Percentiles rank a stretch among this genome's conserved stretches.
Conservation (phyloP, 35 echinoderm and acorn worm species). For the Acanthaster planci region DNA sequence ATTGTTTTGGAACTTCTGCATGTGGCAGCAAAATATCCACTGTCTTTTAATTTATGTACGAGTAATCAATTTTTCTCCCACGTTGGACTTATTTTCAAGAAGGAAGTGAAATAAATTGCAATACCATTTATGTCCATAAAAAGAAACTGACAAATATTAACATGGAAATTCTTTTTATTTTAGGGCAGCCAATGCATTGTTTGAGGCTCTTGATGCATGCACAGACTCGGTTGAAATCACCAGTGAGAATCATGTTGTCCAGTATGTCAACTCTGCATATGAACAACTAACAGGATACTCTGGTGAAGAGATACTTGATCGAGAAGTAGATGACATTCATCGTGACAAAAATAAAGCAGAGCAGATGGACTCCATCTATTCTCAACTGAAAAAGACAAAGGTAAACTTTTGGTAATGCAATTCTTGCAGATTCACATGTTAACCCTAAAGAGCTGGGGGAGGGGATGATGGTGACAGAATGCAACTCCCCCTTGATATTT, state of each 20-base stretch:
- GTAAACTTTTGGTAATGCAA: conserved; percentile 48
- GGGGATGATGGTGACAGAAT: too few relatives aligned
- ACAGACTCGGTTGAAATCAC: conserved; percentile 89
- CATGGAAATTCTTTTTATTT: not conserved
- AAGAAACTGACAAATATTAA: too few relatives aligned
- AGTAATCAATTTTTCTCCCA: too few relatives aligned
- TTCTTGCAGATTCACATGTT: too few relatives aligned
- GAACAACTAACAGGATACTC: conserved; percentile 82
- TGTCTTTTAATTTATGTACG: too few relatives aligned
- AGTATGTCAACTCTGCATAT: conserved; percentile 88
- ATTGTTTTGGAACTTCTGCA: too few relatives aligned
- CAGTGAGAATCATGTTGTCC: conserved; percentile 66
- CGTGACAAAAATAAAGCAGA: conserved; percentile 94
- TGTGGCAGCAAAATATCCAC: too few relatives aligned
- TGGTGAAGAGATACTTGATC: conserved; percentile 75
- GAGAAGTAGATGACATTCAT: conserved; percentile 59
- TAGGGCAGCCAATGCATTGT: conserved; percentile 76
- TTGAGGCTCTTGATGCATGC: conserved; percentile 78
- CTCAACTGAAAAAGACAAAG: conserved; percentile 97
- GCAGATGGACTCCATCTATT: conserved; percentile 83
- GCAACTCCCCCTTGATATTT: too few relatives aligned
- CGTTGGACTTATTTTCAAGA: too few relatives aligned
- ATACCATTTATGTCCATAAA: too few relatives aligned
- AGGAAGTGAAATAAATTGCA: too few relatives aligned
- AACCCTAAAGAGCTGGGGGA: too few relatives aligned